Conservation (phyloP, 2,888 invertebrate species). For the Lepidocyrtinus sp. region DNA sequence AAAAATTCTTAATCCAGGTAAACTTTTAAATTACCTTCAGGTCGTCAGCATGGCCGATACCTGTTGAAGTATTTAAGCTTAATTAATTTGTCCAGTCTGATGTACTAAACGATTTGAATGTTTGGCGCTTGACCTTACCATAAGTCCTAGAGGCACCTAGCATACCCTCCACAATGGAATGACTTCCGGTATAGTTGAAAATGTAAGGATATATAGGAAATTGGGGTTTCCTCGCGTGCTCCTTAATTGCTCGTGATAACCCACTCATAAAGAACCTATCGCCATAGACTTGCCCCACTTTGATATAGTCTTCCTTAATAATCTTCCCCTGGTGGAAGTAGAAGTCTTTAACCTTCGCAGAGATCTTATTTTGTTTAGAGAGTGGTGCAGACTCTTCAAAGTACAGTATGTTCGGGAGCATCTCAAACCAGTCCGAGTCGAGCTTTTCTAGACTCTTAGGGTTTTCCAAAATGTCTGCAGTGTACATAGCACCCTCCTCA, state of each 20-base stretch:
- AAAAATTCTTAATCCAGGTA: too few species aligned
- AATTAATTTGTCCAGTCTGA: too few species aligned
- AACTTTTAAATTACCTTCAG: slow-evolving; percentile 49
- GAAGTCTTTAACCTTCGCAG: slow-evolving; percentile 1
- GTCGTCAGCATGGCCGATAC: slow-evolving; percentile 65
- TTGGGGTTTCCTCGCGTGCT: slow-evolving; percentile 51
- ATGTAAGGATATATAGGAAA: slow-evolving; percentile 63
- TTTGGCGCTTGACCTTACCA: too few species aligned
- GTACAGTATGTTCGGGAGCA: slow-evolving; percentile 42
- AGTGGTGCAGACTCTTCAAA: slow-evolving; percentile 36
- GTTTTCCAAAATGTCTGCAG: slow-evolving; percentile 33
- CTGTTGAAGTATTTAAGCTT: too few species aligned
- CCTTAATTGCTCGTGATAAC: slow-evolving; percentile 25
- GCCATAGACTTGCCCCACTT: slow-evolving; percentile 26
- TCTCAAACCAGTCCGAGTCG: slow-evolving; percentile 35
- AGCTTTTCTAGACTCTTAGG: slow-evolving; percentile 22
- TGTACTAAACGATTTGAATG: too few species aligned
- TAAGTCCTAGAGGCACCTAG: slow-evolving; percentile 23
- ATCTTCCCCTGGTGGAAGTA: slow-evolving; percentile 72
- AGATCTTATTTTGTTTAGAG: slow-evolving; percentile 1
- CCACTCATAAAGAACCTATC: slow-evolving; percentile 45
- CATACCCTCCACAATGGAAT: slow-evolving; percentile 52
- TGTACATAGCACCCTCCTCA: slow-evolving; percentile 76
- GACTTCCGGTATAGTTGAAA: slow-evolving; percentile 51
- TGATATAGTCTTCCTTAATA: background rate